Conservation (phyloP, 2,888 invertebrate genomes). For the Athrips mouffetella region DNA sequence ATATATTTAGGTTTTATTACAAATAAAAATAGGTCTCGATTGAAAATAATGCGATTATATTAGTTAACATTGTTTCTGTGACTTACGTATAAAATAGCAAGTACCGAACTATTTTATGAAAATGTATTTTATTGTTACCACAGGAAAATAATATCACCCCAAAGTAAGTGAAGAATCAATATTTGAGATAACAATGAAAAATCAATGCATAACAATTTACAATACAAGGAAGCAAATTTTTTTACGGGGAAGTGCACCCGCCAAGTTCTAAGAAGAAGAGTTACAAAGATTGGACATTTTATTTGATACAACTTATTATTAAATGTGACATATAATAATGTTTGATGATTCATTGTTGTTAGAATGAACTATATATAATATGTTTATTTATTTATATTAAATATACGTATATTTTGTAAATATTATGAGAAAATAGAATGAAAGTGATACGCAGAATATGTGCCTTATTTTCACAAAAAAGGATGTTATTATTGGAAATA, state of each 20-base stretch:
- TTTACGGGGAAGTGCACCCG: background rate
- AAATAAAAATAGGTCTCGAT: constrained; percentile 19
- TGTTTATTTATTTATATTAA: constrained; percentile 42
- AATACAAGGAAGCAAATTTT: background rate
- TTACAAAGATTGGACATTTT: background rate
- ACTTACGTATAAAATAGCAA: background rate
- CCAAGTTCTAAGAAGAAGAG: background rate
- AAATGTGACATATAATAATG: background rate
- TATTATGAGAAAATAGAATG: constrained; percentile 46
- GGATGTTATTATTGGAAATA: background rate
- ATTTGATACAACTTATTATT: background rate
- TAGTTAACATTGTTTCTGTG: constrained; percentile 28
- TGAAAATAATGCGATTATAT: constrained; percentile 30
- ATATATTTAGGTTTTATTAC: background rate
- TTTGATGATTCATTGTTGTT: constrained; percentile 35
- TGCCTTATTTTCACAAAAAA: constrained; percentile 51
- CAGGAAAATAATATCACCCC: no score
- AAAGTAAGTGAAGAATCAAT: constrained; percentile 1
- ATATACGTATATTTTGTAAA: constrained; percentile 46
- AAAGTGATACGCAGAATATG: constrained; percentile 55
- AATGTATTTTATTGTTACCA: background rate
- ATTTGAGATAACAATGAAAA: constrained; percentile 28
- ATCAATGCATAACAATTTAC: constrained; percentile 26
- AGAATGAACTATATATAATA: constrained; percentile 15
- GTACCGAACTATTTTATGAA: background rate